Conservation (phyloP, 2,888 invertebrate species). For the Carcina quercana region DNA sequence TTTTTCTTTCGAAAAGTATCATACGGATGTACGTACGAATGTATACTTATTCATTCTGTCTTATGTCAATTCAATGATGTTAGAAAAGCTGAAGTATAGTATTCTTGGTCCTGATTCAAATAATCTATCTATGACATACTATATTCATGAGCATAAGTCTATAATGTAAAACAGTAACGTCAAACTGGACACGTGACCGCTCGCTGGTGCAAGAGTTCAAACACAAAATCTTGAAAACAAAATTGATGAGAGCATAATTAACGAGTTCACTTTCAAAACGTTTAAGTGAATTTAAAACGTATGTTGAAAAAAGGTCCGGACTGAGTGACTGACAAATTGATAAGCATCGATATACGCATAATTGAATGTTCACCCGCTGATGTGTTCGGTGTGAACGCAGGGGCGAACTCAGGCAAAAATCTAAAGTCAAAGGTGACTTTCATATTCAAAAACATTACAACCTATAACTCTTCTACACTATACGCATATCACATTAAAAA, state of each 20-base stretch:
- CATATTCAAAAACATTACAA: too few species aligned
- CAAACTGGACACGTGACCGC: conserved; percentile 32
- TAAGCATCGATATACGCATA: conserved; percentile 49
- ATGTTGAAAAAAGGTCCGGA: conserved; percentile 26
- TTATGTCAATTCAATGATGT: too few species aligned
- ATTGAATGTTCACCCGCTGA: conserved; percentile 56
- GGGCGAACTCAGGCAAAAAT: too few species aligned
- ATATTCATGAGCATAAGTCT: too few species aligned
- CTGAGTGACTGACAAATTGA: conserved; percentile 48
- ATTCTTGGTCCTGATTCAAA: too few species aligned
- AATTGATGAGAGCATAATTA: conserved; percentile 59
- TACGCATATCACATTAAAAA: too few species aligned
- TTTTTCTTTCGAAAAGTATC: too few species aligned
- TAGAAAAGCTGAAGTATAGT: too few species aligned
- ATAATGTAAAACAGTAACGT: conserved; percentile 40
- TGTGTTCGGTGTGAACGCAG: conserved; percentile 22
- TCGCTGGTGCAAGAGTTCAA: conserved; percentile 22
- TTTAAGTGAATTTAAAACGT: conserved; percentile 41
- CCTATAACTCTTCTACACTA: too few species aligned
- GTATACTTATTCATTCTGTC: too few species aligned
- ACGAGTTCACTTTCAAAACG: conserved; percentile 60
- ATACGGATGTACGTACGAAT: too few species aligned
- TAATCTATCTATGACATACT: neutral
- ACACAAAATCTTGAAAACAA: conserved; percentile 44
- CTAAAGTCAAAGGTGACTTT: too few species aligned